Evolutionary conservation across 2,113 vertebrate genomes (phyloP).

Genomic region (Anser brachyrhynchus): DNA sequence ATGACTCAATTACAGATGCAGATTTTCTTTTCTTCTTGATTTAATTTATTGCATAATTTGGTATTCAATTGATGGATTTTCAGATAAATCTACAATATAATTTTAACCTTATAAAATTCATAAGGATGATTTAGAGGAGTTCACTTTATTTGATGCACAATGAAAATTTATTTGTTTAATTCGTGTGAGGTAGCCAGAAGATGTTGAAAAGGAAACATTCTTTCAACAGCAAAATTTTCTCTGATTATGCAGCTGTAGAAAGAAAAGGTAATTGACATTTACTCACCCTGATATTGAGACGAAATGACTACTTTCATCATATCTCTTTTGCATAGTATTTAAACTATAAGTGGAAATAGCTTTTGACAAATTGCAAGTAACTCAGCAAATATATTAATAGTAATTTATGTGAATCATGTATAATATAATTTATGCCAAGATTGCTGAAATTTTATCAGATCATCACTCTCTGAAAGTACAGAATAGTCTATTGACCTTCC

Average conservation of each 20-base stretch:
- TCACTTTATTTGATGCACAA: conserved; percentile 61
- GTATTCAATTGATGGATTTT: conserved; percentile 64
- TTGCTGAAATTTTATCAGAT: conserved; percentile 58
- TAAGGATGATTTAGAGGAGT: conserved; percentile 38
- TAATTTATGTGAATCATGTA: conserved; percentile 15
- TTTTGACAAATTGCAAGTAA: conserved; percentile 59
- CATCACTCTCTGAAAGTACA: conserved; percentile 45
- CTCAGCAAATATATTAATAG: conserved; percentile 56
- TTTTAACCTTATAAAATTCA: conserved; percentile 33
- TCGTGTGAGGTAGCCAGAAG: conserved; percentile 15
- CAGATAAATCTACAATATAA: conserved; percentile 45
- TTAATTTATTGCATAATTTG: conserved; percentile 62
- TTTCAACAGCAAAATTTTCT: conserved; percentile 31
- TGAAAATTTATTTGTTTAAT: conserved; percentile 34
- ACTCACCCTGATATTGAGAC: conserved; percentile 51
- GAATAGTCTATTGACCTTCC: conserved; percentile 36
- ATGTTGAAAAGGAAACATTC: conserved; percentile 11
- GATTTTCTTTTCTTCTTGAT: conserved; percentile 68
- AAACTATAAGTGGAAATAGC: conserved; percentile 47
- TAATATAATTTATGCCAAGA: conserved; percentile 42
- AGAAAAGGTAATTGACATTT: conserved; percentile 71
- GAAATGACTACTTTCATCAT: conserved; percentile 67
- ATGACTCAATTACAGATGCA: conserved; percentile 40
- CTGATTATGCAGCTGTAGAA: conserved; percentile 55
- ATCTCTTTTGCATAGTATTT: conserved; percentile 55